Percentiles rank a stretch among this genome's conserved stretches.
Conservation (phyloP, 2,888 invertebrate genomes). For the Volucella bombylans region DNA sequence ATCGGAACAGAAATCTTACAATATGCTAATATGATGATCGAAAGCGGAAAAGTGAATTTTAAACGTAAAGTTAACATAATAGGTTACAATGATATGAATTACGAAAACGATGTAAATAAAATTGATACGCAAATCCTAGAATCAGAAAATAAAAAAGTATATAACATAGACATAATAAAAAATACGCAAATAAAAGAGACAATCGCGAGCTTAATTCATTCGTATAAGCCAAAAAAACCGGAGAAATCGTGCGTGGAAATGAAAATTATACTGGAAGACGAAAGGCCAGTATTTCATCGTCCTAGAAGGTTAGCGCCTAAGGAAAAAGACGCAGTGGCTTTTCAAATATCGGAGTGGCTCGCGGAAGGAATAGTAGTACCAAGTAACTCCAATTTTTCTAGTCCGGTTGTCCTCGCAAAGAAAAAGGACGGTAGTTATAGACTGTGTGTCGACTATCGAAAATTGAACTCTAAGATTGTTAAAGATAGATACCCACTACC, state of each 20-base stretch:
- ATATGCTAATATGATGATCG: slow-evolving; percentile 8
- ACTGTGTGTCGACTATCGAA: slow-evolving; percentile 78
- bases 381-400: slow-evolving; percentile 71
- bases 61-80: no score
- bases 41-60: no score
- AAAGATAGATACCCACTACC: slow-evolving; percentile 71
- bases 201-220: not conserved
- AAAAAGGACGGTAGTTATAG: slow-evolving; percentile 69
- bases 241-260: slow-evolving; percentile 25
- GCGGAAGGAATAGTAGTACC: slow-evolving; percentile 56
- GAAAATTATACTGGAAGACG: slow-evolving; percentile 57
- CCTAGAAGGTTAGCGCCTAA: slow-evolving; percentile 75
- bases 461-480: not conserved
- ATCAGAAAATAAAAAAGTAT: slow-evolving; percentile 11
- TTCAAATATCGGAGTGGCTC: slow-evolving; percentile 76
- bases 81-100: not conserved
- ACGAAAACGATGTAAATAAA: slow-evolving; percentile 22
- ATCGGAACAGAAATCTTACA: slow-evolving; percentile 31
- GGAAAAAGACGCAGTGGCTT: slow-evolving; percentile 75
- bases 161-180: slow-evolving; percentile 21
- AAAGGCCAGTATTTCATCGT: slow-evolving; percentile 75
- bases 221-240: slow-evolving; percentile 4
- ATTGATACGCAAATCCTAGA: slow-evolving; percentile 13
- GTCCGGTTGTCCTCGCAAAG: slow-evolving; percentile 73
- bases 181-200: slow-evolving; percentile 5